Evolutionary conservation across 2,113 vertebrate genomes (phyloP).

Genomic region (Gallinago paraguaiae): DNA sequence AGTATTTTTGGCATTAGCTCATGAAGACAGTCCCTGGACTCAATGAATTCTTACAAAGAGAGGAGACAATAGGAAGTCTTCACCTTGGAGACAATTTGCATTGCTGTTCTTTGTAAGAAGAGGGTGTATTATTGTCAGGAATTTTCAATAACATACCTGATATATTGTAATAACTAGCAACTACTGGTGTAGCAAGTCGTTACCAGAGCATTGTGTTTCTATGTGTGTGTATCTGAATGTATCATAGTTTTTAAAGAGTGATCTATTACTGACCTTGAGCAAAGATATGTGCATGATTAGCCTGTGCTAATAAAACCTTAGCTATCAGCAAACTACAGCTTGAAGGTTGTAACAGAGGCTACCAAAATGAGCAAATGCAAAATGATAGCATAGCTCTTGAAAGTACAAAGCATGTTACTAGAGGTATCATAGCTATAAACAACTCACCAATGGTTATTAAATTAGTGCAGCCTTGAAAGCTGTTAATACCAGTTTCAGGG

Average conservation of each 20-base stretch:
- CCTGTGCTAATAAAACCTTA: slow-evolving; percentile 28
- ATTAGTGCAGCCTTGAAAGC: neutral
- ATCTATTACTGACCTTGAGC: neutral
- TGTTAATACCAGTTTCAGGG: neutral
- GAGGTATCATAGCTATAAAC: neutral
- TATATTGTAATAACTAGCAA: neutral
- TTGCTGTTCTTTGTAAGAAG: neutral
- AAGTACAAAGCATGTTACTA: neutral
- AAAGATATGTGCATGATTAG: slow-evolving; percentile 13
- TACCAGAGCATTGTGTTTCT: neutral
- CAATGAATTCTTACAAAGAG: neutral
- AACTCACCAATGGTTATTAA: neutral
- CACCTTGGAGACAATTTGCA: neutral
- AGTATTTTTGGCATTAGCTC: neutral
- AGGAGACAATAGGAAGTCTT: neutral
- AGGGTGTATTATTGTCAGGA: neutral
- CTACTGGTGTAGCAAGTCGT: neutral
- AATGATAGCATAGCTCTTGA: neutral
- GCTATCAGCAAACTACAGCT: slow-evolving; percentile 32
- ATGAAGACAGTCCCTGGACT: neutral
- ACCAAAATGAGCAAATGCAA: neutral
- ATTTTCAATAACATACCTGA: neutral
- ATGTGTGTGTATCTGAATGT: neutral
- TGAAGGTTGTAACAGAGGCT: neutral
- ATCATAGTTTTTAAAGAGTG: neutral